Percentiles rank a stretch among this genome's conserved stretches.
Conservation (phyloP, 2,888 invertebrate genomes). For the Chalcis sispes region DNA sequence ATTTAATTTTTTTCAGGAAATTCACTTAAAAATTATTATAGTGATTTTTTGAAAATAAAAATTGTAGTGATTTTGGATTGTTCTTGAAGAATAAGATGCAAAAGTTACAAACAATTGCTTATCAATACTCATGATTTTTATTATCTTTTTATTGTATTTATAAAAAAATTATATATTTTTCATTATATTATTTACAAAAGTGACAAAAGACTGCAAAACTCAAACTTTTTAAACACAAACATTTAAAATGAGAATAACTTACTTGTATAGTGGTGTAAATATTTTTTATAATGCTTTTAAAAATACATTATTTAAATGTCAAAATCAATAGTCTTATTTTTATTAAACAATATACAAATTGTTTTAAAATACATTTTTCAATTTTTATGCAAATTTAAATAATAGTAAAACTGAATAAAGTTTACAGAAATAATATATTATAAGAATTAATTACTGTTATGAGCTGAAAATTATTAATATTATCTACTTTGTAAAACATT, state of each 20-base stretch:
- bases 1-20: constrained; percentile 3
- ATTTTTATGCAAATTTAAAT: background rate
- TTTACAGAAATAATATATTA: no score
- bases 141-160: no score
- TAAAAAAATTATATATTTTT: no score
- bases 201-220: constrained; percentile 28
- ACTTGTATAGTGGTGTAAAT: constrained; percentile 38
- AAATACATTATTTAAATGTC: constrained; percentile 32
- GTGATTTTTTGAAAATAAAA: no score
- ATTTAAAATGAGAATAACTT: constrained; percentile 6
- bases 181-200: background rate
- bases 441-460: no score
- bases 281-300: constrained; percentile 50
- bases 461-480: no score
- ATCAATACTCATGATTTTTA: no score
- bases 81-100: background rate
- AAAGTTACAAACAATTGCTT: no score
- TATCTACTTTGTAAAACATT: no score
- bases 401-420: no score
- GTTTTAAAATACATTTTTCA: background rate
- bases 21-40: background rate
- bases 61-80: background rate
- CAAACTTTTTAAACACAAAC: constrained; percentile 3
- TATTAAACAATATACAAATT: background rate
- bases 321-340: constrained; percentile 2